Conservation (phyloP, 2,113 vertebrate genomes). For the Dicentrarchus labrax region DNA sequence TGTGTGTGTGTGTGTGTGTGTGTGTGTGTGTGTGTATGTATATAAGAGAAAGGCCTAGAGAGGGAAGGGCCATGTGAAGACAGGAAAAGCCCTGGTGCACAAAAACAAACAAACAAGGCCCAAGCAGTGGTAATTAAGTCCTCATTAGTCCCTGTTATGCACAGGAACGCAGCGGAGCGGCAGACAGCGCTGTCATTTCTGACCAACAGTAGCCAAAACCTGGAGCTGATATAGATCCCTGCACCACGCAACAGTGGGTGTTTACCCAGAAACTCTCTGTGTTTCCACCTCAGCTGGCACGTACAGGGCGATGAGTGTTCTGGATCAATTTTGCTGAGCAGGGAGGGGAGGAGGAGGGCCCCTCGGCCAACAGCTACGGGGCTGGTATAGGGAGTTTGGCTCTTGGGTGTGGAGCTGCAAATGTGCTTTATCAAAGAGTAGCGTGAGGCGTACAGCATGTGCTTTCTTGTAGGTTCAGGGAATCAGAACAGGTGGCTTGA, state of each 20-base stretch:
- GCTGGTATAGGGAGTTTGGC: constrained; percentile 10
- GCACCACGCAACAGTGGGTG: constrained; percentile 6
- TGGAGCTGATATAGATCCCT: constrained; percentile 15
- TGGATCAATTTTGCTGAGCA: constrained; percentile 36
- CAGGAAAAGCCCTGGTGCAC: constrained; percentile 72
- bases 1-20: background rate
- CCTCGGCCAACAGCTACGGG: background rate
- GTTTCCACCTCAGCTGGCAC: constrained; percentile 70
- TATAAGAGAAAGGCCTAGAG: background rate
- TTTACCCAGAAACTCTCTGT: constrained; percentile 61
- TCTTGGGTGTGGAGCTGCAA: constrained; percentile 9
- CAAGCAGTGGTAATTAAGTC: constrained; percentile 74
- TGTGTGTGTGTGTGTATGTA: background rate
- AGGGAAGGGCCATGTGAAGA: constrained; percentile 25
- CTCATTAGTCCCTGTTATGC: constrained; percentile 79
- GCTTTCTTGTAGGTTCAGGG: constrained; percentile 42
- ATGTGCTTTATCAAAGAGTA: constrained; percentile 54
- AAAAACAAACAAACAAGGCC: constrained; percentile 79
- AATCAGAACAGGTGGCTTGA: constrained; percentile 55
- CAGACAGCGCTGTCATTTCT: constrained; percentile 53
- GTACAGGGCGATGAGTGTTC: constrained; percentile 68
- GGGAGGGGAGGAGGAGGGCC: constrained; percentile 16
- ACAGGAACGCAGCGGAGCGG: constrained; percentile 67
- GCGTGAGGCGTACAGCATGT: constrained; percentile 34
- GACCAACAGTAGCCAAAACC: constrained; percentile 37